phyloP scores from a whole-genome alignment of 2,113 vertebrate genomes.

The Varanus salvator region DNA sequence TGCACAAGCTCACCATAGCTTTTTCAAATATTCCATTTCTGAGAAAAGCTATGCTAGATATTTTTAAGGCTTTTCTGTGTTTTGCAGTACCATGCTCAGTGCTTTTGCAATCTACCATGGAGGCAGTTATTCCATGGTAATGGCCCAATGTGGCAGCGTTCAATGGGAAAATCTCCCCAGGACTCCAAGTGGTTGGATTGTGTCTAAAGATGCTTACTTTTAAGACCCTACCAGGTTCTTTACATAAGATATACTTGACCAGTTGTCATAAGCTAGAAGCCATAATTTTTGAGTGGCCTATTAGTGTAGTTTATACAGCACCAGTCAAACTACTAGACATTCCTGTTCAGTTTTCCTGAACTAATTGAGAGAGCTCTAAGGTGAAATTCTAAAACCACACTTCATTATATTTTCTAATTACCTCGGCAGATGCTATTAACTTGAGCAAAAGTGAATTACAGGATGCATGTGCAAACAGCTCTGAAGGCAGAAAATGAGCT shows the following conservation, averaged over 20 bases:
- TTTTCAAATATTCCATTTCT: not conserved
- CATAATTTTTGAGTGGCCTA: not conserved
- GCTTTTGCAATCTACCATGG: not conserved
- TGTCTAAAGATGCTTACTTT: not conserved
- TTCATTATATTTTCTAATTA: conserved; percentile 45
- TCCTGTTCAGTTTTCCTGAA: conserved; percentile 41
- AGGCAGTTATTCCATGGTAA: not conserved
- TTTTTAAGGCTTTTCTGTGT: too few species aligned
- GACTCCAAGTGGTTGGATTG: not conserved
- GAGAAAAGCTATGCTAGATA: not conserved
- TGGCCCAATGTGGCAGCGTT: too few species aligned
- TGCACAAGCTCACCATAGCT: too few species aligned
- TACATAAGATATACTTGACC: not conserved
- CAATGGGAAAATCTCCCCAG: not conserved
- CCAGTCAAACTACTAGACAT: not conserved
- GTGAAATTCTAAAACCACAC: conserved; percentile 31
- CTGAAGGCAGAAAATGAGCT: conserved; percentile 1
- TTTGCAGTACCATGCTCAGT: too few species aligned
- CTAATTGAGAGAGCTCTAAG: conserved; percentile 29
- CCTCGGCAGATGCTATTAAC: conserved; percentile 39
- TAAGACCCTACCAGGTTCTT: not conserved
- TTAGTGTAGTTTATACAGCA: not conserved
- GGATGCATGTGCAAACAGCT: not conserved
- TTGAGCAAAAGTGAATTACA: conserved; percentile 28
- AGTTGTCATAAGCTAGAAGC: not conserved